Evolutionary conservation across 2,113 vertebrate species (phyloP), one percentile per base, ranked within the genome.

Genomic region (Lophotis ruficrista): DNA sequence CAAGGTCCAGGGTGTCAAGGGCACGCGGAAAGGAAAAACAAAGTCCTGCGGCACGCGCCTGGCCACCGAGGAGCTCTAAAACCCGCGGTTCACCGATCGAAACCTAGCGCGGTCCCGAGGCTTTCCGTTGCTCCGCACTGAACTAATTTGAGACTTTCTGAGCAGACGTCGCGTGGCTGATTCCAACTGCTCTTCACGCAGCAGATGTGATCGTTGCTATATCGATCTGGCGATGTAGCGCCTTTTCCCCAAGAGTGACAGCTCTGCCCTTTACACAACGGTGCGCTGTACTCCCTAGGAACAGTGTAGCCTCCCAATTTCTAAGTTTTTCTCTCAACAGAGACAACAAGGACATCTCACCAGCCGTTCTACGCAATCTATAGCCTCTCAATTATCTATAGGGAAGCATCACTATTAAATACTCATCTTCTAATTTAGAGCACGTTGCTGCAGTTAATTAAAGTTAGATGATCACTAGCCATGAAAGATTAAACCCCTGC

Each of bases 61-160:
- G 51, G 19, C n/a, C 0, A 1, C 16, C 0, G 12, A n/a, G 14
- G 16, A 56, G 54, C 41, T 43, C 41, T 16, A 43, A 43, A 43
- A 43, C 14, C 41, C 41, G 6, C 41, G 41, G 41, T 53, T 43
- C 18, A 3, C 37, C 5, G 3, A 16, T 56, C 3, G 38, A n/a
- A 53, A 38, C 11, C 61, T 7, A 21, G 8, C n/a, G 0, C 0
- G 9, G 25, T 11, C 31, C 65, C 3, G 10, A 43, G 35, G 22
- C 23, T 43, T 33, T 37, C 24, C 22, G 2, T n/a, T 2, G 51
- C 24, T 0, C 30, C 3, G 45, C 18, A 0, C 61, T 19, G 7
- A 37, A 30, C 68, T 66, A 61, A 66, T 61, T 75, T 37, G 50
- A 43, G 83, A 16, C 20, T 43, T 60, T 10, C 19, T 10, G 76